Evolutionary conservation across 2,888 invertebrate species (phyloP).

Genomic region (Bimastos eiseni): DNA sequence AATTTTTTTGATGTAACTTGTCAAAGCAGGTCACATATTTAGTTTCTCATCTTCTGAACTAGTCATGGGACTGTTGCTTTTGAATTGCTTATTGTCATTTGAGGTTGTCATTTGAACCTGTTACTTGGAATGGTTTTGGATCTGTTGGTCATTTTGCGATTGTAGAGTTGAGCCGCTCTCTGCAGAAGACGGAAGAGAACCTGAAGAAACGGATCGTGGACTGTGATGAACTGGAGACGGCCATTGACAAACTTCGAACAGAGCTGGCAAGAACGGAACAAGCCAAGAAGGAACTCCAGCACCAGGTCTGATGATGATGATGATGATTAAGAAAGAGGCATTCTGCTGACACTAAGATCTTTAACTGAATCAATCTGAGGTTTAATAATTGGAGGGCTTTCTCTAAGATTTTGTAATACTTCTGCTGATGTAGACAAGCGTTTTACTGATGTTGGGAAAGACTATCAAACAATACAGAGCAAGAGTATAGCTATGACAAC

Average conservation of each 20-base stretch:
- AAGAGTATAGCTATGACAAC: background rate
- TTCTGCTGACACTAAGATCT: background rate
- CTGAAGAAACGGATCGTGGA: constrained; percentile 46
- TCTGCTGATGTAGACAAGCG: background rate
- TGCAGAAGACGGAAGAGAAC: constrained; percentile 50
- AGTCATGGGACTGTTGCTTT: no score
- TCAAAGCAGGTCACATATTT: no score
- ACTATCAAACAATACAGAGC: background rate
- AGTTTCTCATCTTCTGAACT: no score
- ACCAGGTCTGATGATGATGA: constrained; percentile 45
- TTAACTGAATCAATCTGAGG: constrained; percentile 5
- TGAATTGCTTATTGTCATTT: no score
- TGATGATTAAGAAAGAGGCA: background rate
- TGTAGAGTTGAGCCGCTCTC: constrained; percentile 49
- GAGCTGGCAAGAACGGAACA: constrained; percentile 51
- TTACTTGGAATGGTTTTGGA: background rate
- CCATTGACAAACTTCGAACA: constrained; percentile 52
- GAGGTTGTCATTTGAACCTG: no score
- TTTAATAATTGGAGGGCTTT: background rate
- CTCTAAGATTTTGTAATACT: background rate
- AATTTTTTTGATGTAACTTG: no score
- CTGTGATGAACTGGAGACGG: constrained; percentile 51
- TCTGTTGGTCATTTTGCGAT: background rate
- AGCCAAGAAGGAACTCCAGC: constrained; percentile 51
- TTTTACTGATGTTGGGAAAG: background rate